These are phyloP conservation scores for Miopithecus talapoin DNA, from an alignment of 2,797 vertebrate species.

Conservation along the genomic window DNA sequence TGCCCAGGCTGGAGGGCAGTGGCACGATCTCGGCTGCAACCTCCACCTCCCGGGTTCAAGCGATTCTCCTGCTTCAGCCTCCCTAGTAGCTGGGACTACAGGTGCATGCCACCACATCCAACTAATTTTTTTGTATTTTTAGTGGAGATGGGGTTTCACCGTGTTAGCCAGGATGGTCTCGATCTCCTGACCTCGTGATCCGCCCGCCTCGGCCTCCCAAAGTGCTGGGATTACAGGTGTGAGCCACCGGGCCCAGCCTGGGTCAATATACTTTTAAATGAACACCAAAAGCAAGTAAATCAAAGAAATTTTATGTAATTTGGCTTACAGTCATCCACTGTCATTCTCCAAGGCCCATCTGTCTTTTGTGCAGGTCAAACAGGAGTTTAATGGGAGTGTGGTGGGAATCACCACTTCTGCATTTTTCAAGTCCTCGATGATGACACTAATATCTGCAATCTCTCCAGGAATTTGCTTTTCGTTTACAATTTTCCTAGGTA, in stretches of 20 bases:
- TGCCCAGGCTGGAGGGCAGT: not conserved
- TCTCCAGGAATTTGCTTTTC: not conserved
- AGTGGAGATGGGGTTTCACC: too few relatives aligned
- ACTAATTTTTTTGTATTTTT: too few relatives aligned
- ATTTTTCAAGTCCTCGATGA: not conserved
- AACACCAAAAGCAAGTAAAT: not conserved
- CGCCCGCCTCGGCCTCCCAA: not conserved
- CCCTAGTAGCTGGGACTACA: not conserved
- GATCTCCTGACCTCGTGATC: not conserved
- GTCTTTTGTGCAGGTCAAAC: not conserved
- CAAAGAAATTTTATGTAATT: not conserved
- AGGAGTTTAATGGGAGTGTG: too few relatives aligned
- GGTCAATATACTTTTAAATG: not conserved
- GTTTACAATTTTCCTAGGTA: not conserved
- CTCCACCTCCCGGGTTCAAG: not conserved
- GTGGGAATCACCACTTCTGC: not conserved
- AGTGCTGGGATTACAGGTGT: not conserved
- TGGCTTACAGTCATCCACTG: not conserved
- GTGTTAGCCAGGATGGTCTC: too few relatives aligned
- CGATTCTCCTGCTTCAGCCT: not conserved
- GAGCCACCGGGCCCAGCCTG: rapidly evolving
- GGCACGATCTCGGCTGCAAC: not conserved
- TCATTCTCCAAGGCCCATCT: not conserved
- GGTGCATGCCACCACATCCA: not conserved
- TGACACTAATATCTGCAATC: not conserved